Conservation (phyloP, 2,113 vertebrate species). For the Chlamydotis undulata region DNA sequence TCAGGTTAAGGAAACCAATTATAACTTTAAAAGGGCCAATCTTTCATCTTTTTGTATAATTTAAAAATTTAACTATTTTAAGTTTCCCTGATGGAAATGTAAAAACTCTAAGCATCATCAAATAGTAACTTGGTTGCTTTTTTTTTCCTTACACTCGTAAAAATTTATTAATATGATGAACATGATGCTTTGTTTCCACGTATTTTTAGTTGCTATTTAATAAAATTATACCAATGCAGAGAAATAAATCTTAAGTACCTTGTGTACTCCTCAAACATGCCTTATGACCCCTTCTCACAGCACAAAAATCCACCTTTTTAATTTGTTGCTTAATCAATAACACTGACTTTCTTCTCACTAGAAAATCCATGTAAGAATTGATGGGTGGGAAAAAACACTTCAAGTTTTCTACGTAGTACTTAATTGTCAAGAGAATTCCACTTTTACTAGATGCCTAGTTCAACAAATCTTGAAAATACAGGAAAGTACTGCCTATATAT, state of each 20-base stretch:
- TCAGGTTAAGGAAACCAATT: slow-evolving; percentile 44
- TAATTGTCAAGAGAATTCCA: neutral
- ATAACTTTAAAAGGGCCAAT: neutral
- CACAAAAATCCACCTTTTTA: neutral
- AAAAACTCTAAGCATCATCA: slow-evolving; percentile 9
- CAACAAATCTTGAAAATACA: neutral
- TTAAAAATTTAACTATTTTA: neutral
- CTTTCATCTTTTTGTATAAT: neutral
- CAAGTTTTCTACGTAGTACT: neutral
- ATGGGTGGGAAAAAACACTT: neutral
- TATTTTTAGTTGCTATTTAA: neutral
- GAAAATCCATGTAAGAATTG: neutral
- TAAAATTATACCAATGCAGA: neutral
- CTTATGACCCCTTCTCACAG: neutral
- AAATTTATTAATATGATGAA: neutral
- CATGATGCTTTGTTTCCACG: neutral
- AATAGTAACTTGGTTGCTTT: neutral
- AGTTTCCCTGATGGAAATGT: neutral
- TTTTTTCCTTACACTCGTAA: neutral
- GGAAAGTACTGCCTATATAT: neutral
- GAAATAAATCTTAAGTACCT: neutral
- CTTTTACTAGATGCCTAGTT: neutral
- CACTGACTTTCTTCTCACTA: neutral
- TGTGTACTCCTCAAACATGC: neutral
- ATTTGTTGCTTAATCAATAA: slow-evolving; percentile 24